Conservation (phyloP, 2,113 vertebrate species). For the Dermatemys mawii region DNA sequence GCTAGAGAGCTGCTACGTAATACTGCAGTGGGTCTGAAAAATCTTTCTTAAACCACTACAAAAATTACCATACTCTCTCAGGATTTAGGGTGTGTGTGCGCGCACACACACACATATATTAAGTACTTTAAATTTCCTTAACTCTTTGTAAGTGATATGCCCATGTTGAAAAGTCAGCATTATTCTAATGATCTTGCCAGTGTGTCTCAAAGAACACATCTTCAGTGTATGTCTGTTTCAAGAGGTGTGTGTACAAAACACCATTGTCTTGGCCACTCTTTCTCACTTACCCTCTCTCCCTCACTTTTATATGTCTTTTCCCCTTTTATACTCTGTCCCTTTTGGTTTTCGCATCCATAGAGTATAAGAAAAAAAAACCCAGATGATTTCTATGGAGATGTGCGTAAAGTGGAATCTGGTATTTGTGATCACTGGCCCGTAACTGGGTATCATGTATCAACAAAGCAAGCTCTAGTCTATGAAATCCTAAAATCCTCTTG, state of each 20-base stretch:
- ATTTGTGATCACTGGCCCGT: slow-evolving; percentile 24
- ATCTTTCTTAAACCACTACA: not conserved
- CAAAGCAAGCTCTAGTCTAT: not conserved
- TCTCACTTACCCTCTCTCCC: not conserved
- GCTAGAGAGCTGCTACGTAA: not conserved
- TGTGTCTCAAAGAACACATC: not conserved
- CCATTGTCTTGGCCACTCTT: not conserved
- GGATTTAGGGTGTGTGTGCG: not conserved
- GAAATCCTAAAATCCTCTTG: not conserved
- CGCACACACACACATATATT: not conserved
- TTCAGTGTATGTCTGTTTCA: not conserved
- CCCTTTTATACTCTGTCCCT: slow-evolving; percentile 16
- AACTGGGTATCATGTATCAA: not conserved
- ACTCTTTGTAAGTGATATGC: not conserved
- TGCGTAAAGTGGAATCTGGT: slow-evolving; percentile 43
- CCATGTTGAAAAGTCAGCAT: not conserved
- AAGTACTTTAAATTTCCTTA: not conserved
- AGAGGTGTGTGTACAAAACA: not conserved
- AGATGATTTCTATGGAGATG: slow-evolving; percentile 66
- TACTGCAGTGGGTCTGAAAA: slow-evolving; percentile 17
- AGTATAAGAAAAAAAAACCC: not conserved
- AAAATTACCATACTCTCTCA: not conserved
- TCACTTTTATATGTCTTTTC: not conserved
- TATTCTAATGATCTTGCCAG: not conserved
- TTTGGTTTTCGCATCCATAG: slow-evolving; percentile 8